phyloP scores from a whole-genome alignment of 2,888 invertebrate genomes.

The Nezara viridula region DNA sequence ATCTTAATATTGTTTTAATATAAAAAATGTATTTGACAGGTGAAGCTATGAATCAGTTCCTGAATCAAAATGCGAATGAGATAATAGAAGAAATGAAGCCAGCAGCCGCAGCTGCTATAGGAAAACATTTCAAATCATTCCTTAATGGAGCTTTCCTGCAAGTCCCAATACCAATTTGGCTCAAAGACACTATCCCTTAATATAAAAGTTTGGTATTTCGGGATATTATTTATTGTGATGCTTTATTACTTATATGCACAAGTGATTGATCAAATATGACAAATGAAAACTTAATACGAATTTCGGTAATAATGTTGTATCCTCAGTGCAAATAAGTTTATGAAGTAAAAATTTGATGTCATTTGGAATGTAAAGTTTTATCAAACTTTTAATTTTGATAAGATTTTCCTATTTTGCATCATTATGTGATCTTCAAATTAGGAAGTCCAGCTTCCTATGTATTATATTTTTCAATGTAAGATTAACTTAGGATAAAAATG shows the following conservation, averaged over 20 bases:
- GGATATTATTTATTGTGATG: conserved; percentile 37
- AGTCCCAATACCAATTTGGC: conserved; percentile 77
- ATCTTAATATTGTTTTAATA: neutral
- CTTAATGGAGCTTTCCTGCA: conserved; percentile 81
- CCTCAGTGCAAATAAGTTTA: neutral
- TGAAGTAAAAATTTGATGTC: neutral
- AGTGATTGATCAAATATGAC: neutral
- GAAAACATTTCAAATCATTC: conserved; percentile 81
- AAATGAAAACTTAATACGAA: neutral
- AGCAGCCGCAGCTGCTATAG: conserved; percentile 79
- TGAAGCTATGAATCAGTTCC: conserved; percentile 86
- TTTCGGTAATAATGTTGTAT: conserved; percentile 15
- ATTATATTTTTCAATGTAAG: neutral
- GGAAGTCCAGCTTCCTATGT: neutral
- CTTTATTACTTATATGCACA: conserved; percentile 39
- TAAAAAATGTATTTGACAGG: conserved; percentile 70
- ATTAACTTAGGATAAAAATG: neutral
- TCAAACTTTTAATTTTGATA: neutral
- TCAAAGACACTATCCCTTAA: conserved; percentile 62
- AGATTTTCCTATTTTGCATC: neutral
- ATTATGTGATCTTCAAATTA: conserved; percentile 23
- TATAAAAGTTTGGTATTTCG: neutral
- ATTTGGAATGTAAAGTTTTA: neutral
- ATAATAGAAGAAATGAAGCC: conserved; percentile 88
- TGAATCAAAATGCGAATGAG: conserved; percentile 85